Evolutionary conservation across 2,888 invertebrate species (phyloP).

Genomic region (Caenorhabditis drosophilae): DNA sequence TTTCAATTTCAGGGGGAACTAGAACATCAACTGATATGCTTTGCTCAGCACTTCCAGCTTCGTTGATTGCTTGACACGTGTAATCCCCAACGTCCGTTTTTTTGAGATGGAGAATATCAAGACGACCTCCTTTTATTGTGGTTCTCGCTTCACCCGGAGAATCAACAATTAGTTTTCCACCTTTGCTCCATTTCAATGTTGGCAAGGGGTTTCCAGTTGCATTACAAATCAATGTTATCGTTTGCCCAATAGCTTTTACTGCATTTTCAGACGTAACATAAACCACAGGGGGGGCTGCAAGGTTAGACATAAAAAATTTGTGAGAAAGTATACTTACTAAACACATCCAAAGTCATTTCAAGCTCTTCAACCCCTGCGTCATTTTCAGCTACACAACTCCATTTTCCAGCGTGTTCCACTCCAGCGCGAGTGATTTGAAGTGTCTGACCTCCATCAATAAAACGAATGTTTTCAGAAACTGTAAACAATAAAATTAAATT

Average conservation of each 20-base stretch:
- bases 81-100: constrained; percentile 75
- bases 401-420: constrained; percentile 69
- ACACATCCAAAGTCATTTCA: constrained; percentile 63
- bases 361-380: constrained; percentile 69
- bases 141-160: constrained; percentile 58
- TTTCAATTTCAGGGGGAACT: constrained; percentile 71
- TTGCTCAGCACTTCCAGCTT: constrained; percentile 73
- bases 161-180: constrained; percentile 73
- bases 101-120: constrained; percentile 65
- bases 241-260: constrained; percentile 66
- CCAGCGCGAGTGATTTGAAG: constrained; percentile 32
- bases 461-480: constrained; percentile 38
- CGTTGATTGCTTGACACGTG: constrained; percentile 74
- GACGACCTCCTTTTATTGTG: constrained; percentile 54
- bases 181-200: constrained; percentile 68
- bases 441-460: constrained; percentile 60
- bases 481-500: too few relatives aligned
- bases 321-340: constrained; percentile 46
- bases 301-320: too few relatives aligned
- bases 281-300: constrained; percentile 62
- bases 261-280: constrained; percentile 52
- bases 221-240: constrained; percentile 70
- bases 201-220: constrained; percentile 71
- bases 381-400: constrained; percentile 71
- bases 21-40: constrained; percentile 74